Conservation (phyloP, 2,797 vertebrate genomes). For the Vespertilio murinus region DNA sequence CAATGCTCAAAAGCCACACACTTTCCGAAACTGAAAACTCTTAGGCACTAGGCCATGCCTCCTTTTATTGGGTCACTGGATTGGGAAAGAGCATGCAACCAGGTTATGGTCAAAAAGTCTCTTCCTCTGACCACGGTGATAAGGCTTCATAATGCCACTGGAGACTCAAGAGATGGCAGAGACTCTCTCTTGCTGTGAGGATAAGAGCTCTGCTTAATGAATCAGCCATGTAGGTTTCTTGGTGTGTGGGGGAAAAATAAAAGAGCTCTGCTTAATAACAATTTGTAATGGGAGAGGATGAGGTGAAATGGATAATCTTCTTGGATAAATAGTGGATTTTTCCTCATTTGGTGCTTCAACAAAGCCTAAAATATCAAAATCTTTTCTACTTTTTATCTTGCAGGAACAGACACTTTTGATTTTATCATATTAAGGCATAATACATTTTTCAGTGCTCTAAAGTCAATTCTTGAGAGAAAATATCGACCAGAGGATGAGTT, state of each 20-base stretch:
- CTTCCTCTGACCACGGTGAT: neutral
- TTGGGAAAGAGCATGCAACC: neutral
- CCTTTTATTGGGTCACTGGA: neutral
- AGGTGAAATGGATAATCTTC: neutral
- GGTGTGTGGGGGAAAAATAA: no score
- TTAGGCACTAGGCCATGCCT: neutral
- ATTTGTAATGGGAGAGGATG: neutral
- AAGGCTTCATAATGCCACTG: neutral
- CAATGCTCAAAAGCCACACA: neutral
- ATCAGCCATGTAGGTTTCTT: no score
- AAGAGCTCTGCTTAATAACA: neutral
- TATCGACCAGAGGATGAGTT: neutral
- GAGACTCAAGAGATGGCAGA: neutral
- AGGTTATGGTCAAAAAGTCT: neutral
- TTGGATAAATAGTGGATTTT: neutral
- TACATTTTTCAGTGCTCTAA: neutral
- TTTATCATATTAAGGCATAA: slow-evolving; percentile 12
- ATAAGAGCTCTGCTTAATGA: neutral
- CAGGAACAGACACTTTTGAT: slow-evolving; percentile 12
- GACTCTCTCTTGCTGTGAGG: neutral
- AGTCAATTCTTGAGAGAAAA: slow-evolving; percentile 32
- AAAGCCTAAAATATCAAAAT: slow-evolving; percentile 8
- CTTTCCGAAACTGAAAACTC: neutral
- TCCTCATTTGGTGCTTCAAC: neutral
- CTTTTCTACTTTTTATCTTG: neutral